Conservation (phyloP, 2,797 vertebrate genomes). For the Galaxias olidus region DNA sequence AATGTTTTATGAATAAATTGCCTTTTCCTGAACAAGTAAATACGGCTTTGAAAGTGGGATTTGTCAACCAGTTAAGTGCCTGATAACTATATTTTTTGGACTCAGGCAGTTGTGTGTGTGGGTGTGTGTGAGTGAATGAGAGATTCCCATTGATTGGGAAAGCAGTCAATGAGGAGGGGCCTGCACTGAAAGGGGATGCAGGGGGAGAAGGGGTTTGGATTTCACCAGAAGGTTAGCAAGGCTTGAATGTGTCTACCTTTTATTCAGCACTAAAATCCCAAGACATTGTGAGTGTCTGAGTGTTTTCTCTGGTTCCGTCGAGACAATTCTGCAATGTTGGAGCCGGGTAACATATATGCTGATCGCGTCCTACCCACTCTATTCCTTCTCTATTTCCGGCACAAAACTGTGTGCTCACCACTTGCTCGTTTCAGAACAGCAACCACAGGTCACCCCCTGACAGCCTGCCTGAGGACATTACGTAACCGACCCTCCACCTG, state of each 20-base stretch:
- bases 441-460: conserved; percentile 31
- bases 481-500: conserved; percentile 44
- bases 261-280: too few relatives aligned
- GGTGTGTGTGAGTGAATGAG: conserved; percentile 19
- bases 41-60: not conserved
- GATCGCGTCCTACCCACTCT: too few relatives aligned
- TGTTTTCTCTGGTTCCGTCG: too few relatives aligned
- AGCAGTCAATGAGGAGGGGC: conserved; percentile 35
- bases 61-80: not conserved
- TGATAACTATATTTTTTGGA: conserved; percentile 1
- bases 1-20: not conserved
- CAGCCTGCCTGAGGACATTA: conserved; percentile 38
- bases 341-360: too few relatives aligned
- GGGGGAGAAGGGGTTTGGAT: not conserved
- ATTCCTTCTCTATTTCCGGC: too few relatives aligned
- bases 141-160: conserved; percentile 27
- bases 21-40: not conserved
- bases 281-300: too few relatives aligned
- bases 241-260: too few relatives aligned
- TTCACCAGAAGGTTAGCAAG: too few relatives aligned
- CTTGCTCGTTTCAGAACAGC: conserved; percentile 42
- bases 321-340: too few relatives aligned
- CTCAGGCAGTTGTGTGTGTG: not conserved
- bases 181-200: not conserved
- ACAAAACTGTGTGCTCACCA: conserved; percentile 13